A percentile compares a stretch with the other conserved stretches of the same genome.
Conservation (phyloP, 2,888 invertebrate species). For the Dusona sp. region DNA sequence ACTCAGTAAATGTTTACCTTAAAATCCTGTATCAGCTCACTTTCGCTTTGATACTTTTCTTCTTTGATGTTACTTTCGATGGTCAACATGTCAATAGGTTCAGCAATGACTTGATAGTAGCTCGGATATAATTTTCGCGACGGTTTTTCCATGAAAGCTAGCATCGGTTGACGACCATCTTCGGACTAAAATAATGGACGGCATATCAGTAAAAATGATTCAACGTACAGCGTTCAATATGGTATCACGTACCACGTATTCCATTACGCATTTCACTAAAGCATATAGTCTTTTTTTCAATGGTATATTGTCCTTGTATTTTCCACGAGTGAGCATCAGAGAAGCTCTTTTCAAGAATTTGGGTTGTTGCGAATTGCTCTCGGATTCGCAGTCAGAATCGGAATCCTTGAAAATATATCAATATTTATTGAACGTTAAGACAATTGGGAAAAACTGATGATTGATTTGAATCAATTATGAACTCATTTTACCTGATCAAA, state of each 20-base stretch:
- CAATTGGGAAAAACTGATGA: neutral
- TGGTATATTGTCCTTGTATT: conserved; percentile 87
- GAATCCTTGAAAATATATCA: conserved; percentile 77
- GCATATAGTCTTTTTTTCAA: conserved; percentile 92
- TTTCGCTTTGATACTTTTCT: conserved; percentile 87
- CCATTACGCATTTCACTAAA: conserved; percentile 91
- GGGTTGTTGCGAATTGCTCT: conserved; percentile 81
- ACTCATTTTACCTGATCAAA: conserved; percentile 86
- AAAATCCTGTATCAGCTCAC: conserved; percentile 88
- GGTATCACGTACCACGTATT: conserved; percentile 87
- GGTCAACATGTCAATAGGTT: conserved; percentile 97
- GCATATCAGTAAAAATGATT: conserved; percentile 55
- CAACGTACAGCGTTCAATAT: conserved; percentile 50
- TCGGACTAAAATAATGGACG: conserved; percentile 86
- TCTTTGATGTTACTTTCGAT: conserved; percentile 96
- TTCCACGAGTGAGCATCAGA: conserved; percentile 84
- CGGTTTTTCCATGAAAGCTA: conserved; percentile 98
- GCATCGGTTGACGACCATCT: conserved; percentile 94
- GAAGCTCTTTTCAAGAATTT: conserved; percentile 83
- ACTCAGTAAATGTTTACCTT: conserved; percentile 81
- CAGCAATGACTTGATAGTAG: conserved; percentile 97
- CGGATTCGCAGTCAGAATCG: conserved; percentile 82
- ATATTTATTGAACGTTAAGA: neutral
- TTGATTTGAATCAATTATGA: neutral
- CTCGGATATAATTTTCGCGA: conserved; percentile 97